Conservation (phyloP, 1,140 invertebrate species). For the Eriosoma lanigerum region DNA sequence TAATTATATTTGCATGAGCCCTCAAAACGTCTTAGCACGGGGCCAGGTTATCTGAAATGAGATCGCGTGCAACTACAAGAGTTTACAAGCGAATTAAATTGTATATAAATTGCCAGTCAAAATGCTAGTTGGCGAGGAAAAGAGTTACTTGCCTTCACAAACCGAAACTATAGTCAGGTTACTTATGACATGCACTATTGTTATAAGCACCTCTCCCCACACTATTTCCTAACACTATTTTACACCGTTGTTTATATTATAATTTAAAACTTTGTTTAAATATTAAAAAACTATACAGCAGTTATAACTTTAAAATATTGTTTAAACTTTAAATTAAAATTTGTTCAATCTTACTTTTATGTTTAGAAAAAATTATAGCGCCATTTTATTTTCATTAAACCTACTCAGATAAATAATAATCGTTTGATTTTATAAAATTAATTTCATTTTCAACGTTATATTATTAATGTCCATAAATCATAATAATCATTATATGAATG, state of each 20-base stretch:
- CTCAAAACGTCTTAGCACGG: not conserved
- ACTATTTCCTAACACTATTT: not conserved
- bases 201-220: not conserved
- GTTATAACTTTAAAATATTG: no score
- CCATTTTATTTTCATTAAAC: no score
- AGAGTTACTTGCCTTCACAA: not conserved
- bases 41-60: constrained; percentile 47
- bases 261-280: not conserved
- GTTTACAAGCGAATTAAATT: constrained; percentile 48
- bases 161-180: not conserved
- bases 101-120: constrained; percentile 12
- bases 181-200: not conserved
- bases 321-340: no score
- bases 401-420: no score
- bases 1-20: constrained; percentile 31
- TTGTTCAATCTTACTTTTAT: no score
- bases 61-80: constrained; percentile 35
- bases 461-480: no score
- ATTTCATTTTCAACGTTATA: no score
- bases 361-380: no score
- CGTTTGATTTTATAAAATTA: no score
- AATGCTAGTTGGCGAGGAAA: not conserved
- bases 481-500: no score
- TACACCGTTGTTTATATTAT: not conserved
- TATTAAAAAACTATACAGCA: not conserved